These are phyloP conservation scores for Nematopogon swammerdamellus DNA, from an alignment of 2,888 invertebrate species.

Conservation along the genomic window DNA sequence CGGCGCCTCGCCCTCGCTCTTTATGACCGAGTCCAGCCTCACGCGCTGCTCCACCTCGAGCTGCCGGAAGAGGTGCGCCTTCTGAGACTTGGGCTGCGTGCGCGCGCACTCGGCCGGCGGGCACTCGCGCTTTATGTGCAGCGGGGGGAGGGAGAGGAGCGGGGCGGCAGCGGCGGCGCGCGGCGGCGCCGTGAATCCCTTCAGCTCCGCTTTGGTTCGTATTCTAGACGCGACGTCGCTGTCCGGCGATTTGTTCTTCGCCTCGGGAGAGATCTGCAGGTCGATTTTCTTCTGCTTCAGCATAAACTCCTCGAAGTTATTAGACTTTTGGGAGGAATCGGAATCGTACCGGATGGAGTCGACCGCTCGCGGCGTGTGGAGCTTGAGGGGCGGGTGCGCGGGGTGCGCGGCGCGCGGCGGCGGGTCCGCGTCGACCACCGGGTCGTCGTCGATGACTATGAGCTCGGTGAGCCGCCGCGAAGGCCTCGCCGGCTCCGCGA, in stretches of 20 bases:
- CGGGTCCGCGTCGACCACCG: constrained; percentile 31
- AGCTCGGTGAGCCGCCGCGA: constrained; percentile 43
- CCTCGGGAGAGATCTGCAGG: constrained; percentile 14
- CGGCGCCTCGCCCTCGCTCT: constrained; percentile 60
- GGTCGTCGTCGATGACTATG: constrained; percentile 50
- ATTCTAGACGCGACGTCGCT: constrained; percentile 68
- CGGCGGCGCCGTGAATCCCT: constrained; percentile 40
- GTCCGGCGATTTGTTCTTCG: constrained; percentile 39
- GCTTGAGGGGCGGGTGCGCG: constrained; percentile 36
- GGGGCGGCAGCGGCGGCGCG: constrained; percentile 14
- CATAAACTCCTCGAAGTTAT: constrained; percentile 14
- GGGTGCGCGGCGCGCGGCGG: constrained; percentile 8
- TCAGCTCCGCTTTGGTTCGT: constrained; percentile 83
- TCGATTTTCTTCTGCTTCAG: constrained; percentile 1
- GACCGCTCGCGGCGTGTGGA: constrained; percentile 66
- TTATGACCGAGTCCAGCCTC: constrained; percentile 54
- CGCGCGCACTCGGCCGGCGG: constrained; percentile 22
- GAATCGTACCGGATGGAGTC: constrained; percentile 60
- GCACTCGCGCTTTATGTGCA: constrained; percentile 19
- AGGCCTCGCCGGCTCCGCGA: constrained; percentile 50
- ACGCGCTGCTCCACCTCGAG: constrained; percentile 23
- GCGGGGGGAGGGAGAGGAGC: constrained; percentile 25
- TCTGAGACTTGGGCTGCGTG: constrained; percentile 39
- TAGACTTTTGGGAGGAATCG: constrained; percentile 31
- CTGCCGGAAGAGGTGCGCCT: constrained; percentile 46